Conservation (phyloP, 2,797 vertebrate genomes). For the Ctenopoma multispine region DNA sequence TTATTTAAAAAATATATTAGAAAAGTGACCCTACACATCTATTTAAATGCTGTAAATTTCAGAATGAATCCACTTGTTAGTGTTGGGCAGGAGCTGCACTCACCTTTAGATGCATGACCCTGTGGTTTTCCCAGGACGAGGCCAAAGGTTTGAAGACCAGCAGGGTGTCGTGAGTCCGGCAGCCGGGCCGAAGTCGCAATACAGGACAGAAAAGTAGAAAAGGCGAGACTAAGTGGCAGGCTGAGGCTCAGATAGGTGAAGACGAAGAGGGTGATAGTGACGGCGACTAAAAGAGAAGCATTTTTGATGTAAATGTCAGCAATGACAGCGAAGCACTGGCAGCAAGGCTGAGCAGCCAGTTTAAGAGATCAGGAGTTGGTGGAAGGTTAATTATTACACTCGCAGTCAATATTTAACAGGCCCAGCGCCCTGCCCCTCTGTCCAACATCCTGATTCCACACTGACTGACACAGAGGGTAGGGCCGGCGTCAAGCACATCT, state of each 20-base stretch:
- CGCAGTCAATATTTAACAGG: conserved; percentile 88
- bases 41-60: background rate
- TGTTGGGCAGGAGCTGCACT: conserved; percentile 43
- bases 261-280: background rate
- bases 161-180: conserved; percentile 12
- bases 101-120: conserved; percentile 60
- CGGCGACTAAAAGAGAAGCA: background rate
- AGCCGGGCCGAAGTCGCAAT: background rate
- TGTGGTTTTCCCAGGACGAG: conserved; percentile 47
- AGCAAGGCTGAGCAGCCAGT: conserved; percentile 75
- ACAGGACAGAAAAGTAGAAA: conserved; percentile 24
- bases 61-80: background rate
- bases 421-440: conserved; percentile 82
- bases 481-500: conserved; percentile 70
- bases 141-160: conserved; percentile 56
- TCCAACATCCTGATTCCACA: conserved; percentile 85
- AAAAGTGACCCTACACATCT: background rate
- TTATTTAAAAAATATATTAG: background rate
- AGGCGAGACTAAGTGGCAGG: background rate
- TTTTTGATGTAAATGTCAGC: conserved; percentile 52
- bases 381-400: conserved; percentile 86
- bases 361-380: conserved; percentile 81
- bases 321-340: conserved; percentile 69
- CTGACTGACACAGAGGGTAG: conserved; percentile 70
- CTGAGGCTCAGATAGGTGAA: conserved; percentile 1